Evolutionary conservation across 2,113 vertebrate species (phyloP).

Genomic region (Hymenochirus boettgeri): DNA sequence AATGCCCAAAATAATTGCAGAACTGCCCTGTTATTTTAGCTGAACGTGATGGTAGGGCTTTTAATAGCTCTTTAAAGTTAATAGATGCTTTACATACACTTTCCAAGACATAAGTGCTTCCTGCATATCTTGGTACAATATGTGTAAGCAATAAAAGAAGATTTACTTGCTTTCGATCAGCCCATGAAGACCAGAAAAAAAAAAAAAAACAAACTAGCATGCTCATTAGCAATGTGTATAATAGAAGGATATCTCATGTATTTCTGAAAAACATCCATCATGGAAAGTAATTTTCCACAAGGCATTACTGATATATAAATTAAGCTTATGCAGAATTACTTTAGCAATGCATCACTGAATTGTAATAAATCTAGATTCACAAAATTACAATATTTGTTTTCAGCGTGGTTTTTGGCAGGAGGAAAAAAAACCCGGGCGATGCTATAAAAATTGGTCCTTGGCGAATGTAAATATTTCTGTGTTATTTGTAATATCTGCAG

Average conservation of each 20-base stretch:
- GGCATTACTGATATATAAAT: background rate
- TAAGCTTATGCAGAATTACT: background rate
- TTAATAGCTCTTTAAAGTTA: background rate
- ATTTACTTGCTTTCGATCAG: background rate
- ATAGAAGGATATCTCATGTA: constrained; percentile 1
- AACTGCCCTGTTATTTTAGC: constrained; percentile 6
- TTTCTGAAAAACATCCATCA: constrained; percentile 6
- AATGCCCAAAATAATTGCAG: background rate
- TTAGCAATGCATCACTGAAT: background rate
- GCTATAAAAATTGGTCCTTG: background rate
- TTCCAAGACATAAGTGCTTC: constrained; percentile 9
- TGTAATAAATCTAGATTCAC: constrained; percentile 3
- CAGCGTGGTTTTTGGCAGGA: background rate
- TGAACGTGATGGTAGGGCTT: background rate
- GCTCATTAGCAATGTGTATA: constrained; percentile 12
- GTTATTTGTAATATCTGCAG: background rate
- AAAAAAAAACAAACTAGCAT: background rate
- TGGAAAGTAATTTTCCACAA: background rate
- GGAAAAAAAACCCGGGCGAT: background rate
- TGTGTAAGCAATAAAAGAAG: constrained; percentile 10
- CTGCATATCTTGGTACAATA: constrained; percentile 11
- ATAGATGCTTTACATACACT: background rate
- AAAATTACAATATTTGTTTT: background rate
- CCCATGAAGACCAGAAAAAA: constrained; percentile 5
- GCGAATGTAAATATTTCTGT: background rate